Base-by-base conservation (phyloP, 2,888 invertebrate species). In the Pheosia tremula region DNA sequence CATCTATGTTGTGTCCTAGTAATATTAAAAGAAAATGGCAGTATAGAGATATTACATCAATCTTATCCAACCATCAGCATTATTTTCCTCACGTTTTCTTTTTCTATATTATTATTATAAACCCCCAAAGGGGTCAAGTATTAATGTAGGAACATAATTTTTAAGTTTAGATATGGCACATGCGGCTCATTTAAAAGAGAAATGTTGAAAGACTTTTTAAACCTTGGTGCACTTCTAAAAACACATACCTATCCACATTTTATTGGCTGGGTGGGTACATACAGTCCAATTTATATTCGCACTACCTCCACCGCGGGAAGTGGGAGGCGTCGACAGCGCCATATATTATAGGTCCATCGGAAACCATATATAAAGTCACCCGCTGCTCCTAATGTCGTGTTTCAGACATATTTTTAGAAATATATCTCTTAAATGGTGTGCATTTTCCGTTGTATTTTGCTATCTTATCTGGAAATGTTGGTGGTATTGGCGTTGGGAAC, bases 301-400 rank as follows among this genome's bases (percentile, higher is more conserved):
- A 59, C 53, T 49, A n/a, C 24, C 54, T 56, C 38, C 49, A 57
- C 47, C 13, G 36, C 55, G 55, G 76, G 76, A 75, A 71, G 67
- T 66, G 45, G 74, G 72, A 70, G 76, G 76, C 68, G 76, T 66
- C 64, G 64, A 58, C 49, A 56, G 56, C 60, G 61, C 71, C 65
- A 74, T 75, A 76, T 75, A 71, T 75, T 75, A 75, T 74, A 65
- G 56, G 49, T 43, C 67, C 69, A 75, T 69, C 71, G 74, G 74
- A 75, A 75, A 75, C 71, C 66, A 75, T 75, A 73, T 56, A 71
- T 75, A 68, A 62, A 69, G 68, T 53, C 50, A 57, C 62, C 50
- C 47, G 55, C 53, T 56, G 56, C 60, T 55, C 58, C 63, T 64
- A 71, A 71, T 64, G 67, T 64, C 65, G 67, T 55, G 55, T 60